Evolutionary conservation across 2,888 invertebrate genomes (phyloP).

Genomic region (Unio pictorum): DNA sequence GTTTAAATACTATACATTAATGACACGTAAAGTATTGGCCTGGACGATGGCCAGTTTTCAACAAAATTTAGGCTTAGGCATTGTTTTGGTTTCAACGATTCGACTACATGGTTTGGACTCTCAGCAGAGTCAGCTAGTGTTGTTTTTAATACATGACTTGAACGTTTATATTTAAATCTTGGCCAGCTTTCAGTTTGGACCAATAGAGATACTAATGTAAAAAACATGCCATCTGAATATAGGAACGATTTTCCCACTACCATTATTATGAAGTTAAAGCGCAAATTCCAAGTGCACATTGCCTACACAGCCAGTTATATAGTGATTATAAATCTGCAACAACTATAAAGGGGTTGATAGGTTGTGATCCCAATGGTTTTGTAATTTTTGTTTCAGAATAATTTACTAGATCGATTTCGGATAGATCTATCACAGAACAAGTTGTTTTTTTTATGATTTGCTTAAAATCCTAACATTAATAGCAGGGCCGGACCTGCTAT

Average conservation of each 20-base stretch:
- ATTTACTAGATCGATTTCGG: slow-evolving; percentile 16
- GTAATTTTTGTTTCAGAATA: slow-evolving; percentile 16
- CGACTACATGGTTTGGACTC: slow-evolving; percentile 8
- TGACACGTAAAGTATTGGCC: background rate
- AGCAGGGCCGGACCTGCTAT: no score
- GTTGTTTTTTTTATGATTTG: slow-evolving; percentile 12
- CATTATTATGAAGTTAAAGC: slow-evolving; percentile 20
- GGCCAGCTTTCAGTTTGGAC: slow-evolving; percentile 18
- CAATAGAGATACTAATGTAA: slow-evolving; percentile 16
- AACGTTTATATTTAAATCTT: slow-evolving; percentile 15
- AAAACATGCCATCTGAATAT: slow-evolving; percentile 21
- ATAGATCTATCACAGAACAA: slow-evolving; percentile 7
- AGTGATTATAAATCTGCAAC: slow-evolving; percentile 17
- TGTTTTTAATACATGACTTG: slow-evolving; percentile 14
- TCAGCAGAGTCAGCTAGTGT: slow-evolving; percentile 6
- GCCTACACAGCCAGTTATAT: slow-evolving; percentile 18
- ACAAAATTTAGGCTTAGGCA: no score
- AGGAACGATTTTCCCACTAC: slow-evolving; percentile 21
- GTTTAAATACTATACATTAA: slow-evolving; percentile 6
- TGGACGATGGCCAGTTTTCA: slow-evolving; percentile 2
- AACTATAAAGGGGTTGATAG: slow-evolving; percentile 21
- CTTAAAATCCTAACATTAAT: slow-evolving; percentile 6
- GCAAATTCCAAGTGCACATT: slow-evolving; percentile 13
- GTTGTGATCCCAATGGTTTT: slow-evolving; percentile 20
- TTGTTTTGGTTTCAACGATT: slow-evolving; percentile 11